Base-by-base conservation (phyloP, 2,797 vertebrate species). In the Cynodonichthys magdalenae region DNA sequence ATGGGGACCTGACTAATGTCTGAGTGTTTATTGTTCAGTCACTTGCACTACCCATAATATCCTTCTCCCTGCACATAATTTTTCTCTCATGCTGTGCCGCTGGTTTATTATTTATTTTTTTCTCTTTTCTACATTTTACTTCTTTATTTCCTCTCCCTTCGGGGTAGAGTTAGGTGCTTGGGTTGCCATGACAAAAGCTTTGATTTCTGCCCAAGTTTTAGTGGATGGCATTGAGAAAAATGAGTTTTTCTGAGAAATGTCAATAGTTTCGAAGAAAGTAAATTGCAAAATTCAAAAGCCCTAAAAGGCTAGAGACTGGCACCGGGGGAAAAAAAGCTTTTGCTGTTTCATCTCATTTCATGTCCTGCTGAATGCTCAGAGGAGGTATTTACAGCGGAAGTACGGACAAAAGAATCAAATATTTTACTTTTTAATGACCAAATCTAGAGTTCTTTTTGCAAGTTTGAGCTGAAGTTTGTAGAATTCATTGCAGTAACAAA, bases 181-280 rank as follows among this genome's bases (percentile, higher is more conserved):
- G 60, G 77, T 82, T 86, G 78, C 75, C 69, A 80, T 77, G 76
- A 75, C 79, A 79, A 79, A 84, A 59, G 68, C 71, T 77, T 62
- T 67, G 47, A 78, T 77, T 81, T 55, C 70, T 59, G 65, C 65
- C 54, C 57, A 58, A 58, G 58, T 79, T 48, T 66, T 61, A 76
- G 67, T 58, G 76, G 54, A 52, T 46, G 41, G 27, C 10, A 20
- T 69, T 51, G n/a, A 56, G 53, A 62, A 53, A 79, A 78, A 73
- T 63, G 0, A 45, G 29, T 77, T 79, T 24, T 82, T 82, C 51
- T 61, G 44, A 70, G 61, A 85, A 82, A 81, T 71, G 71, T 66
- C 62, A 78, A 55, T 74, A 20, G 69, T 81, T 82, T 77, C 44
- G 68, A 66, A 82, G 71, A 44, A 74, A 56, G 18, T 18, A 68